phyloP scores from a whole-genome alignment of 2,888 invertebrate species.

The Drosophila fungiperda region DNA sequence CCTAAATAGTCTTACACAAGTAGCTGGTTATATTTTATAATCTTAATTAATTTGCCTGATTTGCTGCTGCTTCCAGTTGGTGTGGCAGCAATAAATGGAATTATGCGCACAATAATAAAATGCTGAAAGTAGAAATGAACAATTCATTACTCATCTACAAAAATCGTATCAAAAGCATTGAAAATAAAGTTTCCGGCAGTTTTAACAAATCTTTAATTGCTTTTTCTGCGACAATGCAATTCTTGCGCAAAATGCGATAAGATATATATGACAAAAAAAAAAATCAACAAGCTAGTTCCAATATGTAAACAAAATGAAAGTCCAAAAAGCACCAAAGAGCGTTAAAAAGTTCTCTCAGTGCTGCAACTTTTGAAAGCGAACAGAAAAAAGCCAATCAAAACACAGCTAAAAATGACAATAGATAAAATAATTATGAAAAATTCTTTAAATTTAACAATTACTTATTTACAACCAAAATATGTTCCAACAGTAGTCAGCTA shows the following conservation, averaged over 20 bases:
- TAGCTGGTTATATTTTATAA: slow-evolving; percentile 22
- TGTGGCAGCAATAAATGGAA: slow-evolving; percentile 65
- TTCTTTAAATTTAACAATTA: background rate
- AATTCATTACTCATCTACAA: slow-evolving; percentile 1
- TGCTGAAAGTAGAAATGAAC: slow-evolving; percentile 52
- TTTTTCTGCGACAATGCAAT: slow-evolving; percentile 32
- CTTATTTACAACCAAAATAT: background rate
- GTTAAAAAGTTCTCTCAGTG: slow-evolving; percentile 19
- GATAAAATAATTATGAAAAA: background rate
- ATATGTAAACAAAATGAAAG: slow-evolving; percentile 54
- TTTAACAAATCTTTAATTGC: slow-evolving; percentile 7
- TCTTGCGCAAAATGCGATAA: slow-evolving; percentile 37
- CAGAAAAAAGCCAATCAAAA: background rate
- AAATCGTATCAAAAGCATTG: slow-evolving; percentile 11
- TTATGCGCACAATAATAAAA: slow-evolving; percentile 74
- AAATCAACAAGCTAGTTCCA: slow-evolving; percentile 27
- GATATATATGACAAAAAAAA: slow-evolving; percentile 32
- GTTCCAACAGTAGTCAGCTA: background rate
- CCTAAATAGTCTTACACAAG: slow-evolving; percentile 53
- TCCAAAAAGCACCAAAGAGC: slow-evolving; percentile 13
- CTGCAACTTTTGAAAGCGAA: background rate
- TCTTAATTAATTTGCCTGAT: slow-evolving; percentile 45
- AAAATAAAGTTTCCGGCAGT: slow-evolving; percentile 29
- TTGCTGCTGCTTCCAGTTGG: slow-evolving; percentile 29
- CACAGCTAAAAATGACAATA: background rate